Conservation (phyloP, 2,113 vertebrate species). For the Mesocricetus auratus region DNA sequence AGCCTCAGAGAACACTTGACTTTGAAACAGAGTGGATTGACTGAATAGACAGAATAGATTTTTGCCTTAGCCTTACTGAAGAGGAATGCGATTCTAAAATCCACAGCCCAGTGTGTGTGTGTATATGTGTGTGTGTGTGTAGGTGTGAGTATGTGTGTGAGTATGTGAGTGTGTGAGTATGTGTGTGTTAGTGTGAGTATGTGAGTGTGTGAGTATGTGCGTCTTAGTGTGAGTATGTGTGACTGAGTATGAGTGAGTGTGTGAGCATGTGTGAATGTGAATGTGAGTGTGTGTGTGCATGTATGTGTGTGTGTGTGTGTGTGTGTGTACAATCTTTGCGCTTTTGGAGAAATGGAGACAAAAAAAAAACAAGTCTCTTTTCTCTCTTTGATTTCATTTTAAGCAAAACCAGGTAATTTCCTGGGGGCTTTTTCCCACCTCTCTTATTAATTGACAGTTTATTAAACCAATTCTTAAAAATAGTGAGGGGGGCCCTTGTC, state of each 20-base stretch:
- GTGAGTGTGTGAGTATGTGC: not conserved
- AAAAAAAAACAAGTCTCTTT: no score
- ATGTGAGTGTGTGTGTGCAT: not conserved
- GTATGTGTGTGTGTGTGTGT: not conserved
- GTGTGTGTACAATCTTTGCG: not conserved
- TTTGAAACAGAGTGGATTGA: slow-evolving; percentile 71
- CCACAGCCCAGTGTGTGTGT: not conserved
- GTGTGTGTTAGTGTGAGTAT: not conserved
- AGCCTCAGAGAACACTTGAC: slow-evolving; percentile 66
- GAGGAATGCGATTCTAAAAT: slow-evolving; percentile 16
- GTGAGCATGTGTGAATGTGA: not conserved
- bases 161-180: not conserved
- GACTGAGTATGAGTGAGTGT: not conserved
- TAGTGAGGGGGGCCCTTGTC: slow-evolving; percentile 70
- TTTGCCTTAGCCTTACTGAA: slow-evolving; percentile 36
- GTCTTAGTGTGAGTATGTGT: not conserved
- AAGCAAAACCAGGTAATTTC: slow-evolving; percentile 69
- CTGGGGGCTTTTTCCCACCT: slow-evolving; percentile 26
- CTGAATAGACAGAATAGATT: not conserved
- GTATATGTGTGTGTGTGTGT: not conserved
- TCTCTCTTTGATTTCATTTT: slow-evolving; percentile 61
- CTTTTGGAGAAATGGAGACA: slow-evolving; percentile 37
- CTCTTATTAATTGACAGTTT: slow-evolving; percentile 78
- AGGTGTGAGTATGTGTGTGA: not conserved
- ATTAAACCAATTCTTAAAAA: slow-evolving; percentile 80